Base-by-base conservation (phyloP, 2,113 vertebrate genomes). In the Notarius quadriscutis region DNA sequence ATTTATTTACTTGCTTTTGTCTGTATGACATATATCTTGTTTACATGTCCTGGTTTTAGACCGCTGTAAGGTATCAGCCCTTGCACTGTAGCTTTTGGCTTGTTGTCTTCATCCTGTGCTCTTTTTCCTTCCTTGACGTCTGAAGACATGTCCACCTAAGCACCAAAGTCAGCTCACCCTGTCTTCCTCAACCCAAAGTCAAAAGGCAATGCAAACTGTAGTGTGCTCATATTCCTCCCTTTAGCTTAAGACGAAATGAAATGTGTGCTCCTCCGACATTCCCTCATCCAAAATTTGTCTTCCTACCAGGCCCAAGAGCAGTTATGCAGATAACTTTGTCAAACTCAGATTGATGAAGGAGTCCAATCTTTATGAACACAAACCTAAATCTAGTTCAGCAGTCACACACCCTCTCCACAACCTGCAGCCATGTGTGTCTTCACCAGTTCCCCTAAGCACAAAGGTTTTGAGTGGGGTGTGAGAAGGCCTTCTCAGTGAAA, bases 361-460 rank as follows among this genome's bases (percentile, higher is more conserved):
- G 34, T 85, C 83, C 63, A 85, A 57, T 74, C 69, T 81, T 85
- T 85, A 81, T 83, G 55, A 88, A 82, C 81, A 72, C 60, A 78
- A 65, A 81, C 75, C 75, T 72, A 48, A 85, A 51, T 71, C 83
- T 63, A 77, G 50, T 78, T 79, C 58, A 81, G 60, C 27, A 84
- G 67, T 81, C 81, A 57, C 62, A 30, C 48, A 7, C 62, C 83
- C 88, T 79, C 60, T 85, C 71, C 60, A 88, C 87, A 72, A 80
- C 78, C 71, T 80, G 81, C 82, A 79, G 79, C 75, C 78, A 87
- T 87, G 72, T 63, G 77, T 77, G 75, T 82, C 81, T 71, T 84
- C 71, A 87, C 84, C 86, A 85, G 84, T 87, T 90, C 89, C 89
- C 90, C 86, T 89, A 90, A 92, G 91, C 89, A 91, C 90, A 91